These are phyloP conservation scores for Meghimatium bilineatum DNA, from an alignment of 2,888 invertebrate genomes.

Conservation along the genomic window DNA sequence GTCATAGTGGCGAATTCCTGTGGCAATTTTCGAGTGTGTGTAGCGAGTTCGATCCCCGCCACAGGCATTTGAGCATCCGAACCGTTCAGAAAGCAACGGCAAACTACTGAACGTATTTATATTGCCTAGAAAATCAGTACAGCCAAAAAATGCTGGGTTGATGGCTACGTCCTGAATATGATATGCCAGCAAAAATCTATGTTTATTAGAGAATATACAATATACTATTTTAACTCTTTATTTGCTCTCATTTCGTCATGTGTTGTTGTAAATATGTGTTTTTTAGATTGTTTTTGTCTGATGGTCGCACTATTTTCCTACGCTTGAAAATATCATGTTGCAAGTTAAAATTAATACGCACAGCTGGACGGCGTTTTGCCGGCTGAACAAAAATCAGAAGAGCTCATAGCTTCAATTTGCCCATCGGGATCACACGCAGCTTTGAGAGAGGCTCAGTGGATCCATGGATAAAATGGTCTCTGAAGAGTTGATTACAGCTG, in stretches of 20 bases:
- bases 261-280: not conserved
- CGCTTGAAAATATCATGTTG: not conserved
- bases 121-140: too few relatives aligned
- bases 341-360: constrained; percentile 17
- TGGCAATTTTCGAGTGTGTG: too few relatives aligned
- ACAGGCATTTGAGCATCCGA: too few relatives aligned
- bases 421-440: not conserved
- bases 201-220: too few relatives aligned
- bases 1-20: too few relatives aligned
- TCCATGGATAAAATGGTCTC: not conserved
- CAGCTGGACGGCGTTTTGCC: not conserved
- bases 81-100: too few relatives aligned
- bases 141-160: too few relatives aligned
- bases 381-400: not conserved
- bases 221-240: not conserved
- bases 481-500: constrained; percentile 12
- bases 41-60: too few relatives aligned
- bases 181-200: too few relatives aligned
- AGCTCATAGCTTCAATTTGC: constrained; percentile 16
- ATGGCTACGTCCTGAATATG: too few relatives aligned
- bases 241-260: not conserved
- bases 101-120: too few relatives aligned
- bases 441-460: not conserved
- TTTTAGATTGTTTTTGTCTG: not conserved
- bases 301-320: not conserved